These are phyloP conservation scores for Ochropleura leucogaster DNA, from an alignment of 2,888 invertebrate genomes.

Conservation along the genomic window DNA sequence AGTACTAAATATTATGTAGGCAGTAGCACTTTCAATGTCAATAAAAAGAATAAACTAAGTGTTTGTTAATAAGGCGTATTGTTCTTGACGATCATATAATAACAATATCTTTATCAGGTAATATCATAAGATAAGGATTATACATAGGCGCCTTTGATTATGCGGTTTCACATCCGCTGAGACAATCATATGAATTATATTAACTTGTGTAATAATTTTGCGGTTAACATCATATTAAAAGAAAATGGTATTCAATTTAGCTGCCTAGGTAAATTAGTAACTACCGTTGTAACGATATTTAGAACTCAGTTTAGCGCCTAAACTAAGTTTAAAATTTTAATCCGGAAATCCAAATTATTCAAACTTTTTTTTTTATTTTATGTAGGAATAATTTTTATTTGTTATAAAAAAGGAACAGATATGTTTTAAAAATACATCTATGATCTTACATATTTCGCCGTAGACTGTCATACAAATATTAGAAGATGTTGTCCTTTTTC, in stretches of 20 bases:
- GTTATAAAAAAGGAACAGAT: no score
- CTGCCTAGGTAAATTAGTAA: neutral
- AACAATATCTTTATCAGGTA: slow-evolving; percentile 26
- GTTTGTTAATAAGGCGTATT: no score
- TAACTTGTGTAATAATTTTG: neutral
- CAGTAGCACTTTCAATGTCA: neutral
- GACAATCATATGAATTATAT: neutral
- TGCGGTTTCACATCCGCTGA: slow-evolving; percentile 4
- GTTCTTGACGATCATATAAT: slow-evolving; percentile 11
- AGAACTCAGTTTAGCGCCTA: neutral
- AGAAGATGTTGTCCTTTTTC: no score
- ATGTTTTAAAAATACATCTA: no score
- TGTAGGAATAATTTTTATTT: no score
- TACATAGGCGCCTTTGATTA: slow-evolving; percentile 16
- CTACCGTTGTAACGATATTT: neutral
- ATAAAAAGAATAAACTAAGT: neutral
- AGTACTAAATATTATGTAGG: neutral
- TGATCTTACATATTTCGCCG: no score
- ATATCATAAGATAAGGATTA: slow-evolving; percentile 18
- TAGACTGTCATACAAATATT: no score
- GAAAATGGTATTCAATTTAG: neutral
- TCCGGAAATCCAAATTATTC: neutral
- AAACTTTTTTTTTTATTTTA: no score
- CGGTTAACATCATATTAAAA: neutral
- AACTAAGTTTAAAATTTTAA: neutral